Conservation (phyloP, 2,888 invertebrate species). For the Nemotelus nigrinus region DNA sequence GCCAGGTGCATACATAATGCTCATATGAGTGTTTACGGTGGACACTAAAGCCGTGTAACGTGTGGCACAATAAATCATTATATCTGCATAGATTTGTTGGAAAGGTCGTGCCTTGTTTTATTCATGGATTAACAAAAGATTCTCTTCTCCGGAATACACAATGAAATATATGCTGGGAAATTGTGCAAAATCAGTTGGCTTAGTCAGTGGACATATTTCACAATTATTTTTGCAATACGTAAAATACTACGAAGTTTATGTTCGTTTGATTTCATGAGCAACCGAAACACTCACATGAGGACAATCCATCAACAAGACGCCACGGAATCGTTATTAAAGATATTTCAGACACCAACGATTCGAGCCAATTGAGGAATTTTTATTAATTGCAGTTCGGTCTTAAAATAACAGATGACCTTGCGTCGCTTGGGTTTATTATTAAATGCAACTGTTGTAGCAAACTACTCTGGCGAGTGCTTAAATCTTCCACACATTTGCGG, state of each 20-base stretch:
- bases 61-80: slow-evolving; percentile 3
- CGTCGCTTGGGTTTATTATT: neutral
- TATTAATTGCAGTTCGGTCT: slow-evolving; percentile 12
- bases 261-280: too few species aligned
- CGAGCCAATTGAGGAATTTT: slow-evolving; percentile 23
- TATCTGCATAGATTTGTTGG: neutral
- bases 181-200: too few species aligned
- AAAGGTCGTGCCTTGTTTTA: neutral
- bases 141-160: neutral
- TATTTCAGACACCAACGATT: neutral
- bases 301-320: too few species aligned
- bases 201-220: too few species aligned
- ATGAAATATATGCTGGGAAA: too few species aligned
- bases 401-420: slow-evolving; percentile 27
- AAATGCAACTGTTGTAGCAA: slow-evolving; percentile 12
- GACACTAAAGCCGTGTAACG: neutral
- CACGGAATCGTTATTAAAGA: too few species aligned
- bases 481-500: slow-evolving; percentile 34
- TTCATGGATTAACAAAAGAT: neutral
- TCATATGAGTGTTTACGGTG: neutral
- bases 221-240: too few species aligned
- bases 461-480: slow-evolving; percentile 1
- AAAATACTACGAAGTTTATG: too few species aligned
- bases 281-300: too few species aligned
- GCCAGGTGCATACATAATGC: neutral